Evolutionary conservation across 1,140 invertebrate genomes (phyloP).

Genomic region (Sycobia sp.): DNA sequence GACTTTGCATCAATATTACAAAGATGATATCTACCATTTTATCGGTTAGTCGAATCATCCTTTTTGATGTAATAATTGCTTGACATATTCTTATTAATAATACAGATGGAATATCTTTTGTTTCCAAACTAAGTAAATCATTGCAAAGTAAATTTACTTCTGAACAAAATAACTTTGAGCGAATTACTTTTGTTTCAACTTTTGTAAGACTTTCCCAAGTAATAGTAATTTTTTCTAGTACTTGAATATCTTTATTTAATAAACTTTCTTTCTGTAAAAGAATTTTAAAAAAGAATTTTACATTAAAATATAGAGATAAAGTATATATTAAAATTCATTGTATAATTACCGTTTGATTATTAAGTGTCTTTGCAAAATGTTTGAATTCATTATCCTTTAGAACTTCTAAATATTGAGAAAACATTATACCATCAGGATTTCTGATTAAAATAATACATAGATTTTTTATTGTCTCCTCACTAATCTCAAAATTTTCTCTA

Average conservation of each 20-base stretch:
- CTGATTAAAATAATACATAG: slow-evolving; percentile 21
- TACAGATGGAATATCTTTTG: background rate
- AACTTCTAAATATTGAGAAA: slow-evolving; percentile 21
- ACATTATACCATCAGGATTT: slow-evolving; percentile 24
- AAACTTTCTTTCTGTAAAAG: slow-evolving; percentile 24
- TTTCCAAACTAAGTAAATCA: slow-evolving; percentile 17
- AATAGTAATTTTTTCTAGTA: slow-evolving; percentile 2
- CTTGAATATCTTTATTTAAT: background rate
- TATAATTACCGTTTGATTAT: slow-evolving; percentile 22
- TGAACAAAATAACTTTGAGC: slow-evolving; percentile 4
- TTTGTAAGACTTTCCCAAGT: slow-evolving; percentile 29
- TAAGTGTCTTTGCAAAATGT: slow-evolving; percentile 12
- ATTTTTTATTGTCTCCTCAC: slow-evolving; percentile 3
- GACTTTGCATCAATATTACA: slow-evolving; percentile 10
- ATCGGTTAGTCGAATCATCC: slow-evolving; percentile 20
- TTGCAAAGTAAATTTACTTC: slow-evolving; percentile 15
- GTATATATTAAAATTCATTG: background rate
- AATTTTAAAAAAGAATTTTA: background rate
- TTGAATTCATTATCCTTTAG: slow-evolving; percentile 26
- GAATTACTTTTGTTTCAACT: slow-evolving; percentile 4
- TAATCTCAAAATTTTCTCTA: slow-evolving; percentile 18
- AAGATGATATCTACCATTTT: slow-evolving; percentile 28
- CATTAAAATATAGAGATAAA: too few species aligned
- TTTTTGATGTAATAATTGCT: slow-evolving; percentile 24
- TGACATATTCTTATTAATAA: slow-evolving; percentile 24